Conservation (phyloP, 2,113 vertebrate genomes). For the Brachirus orientalis region DNA sequence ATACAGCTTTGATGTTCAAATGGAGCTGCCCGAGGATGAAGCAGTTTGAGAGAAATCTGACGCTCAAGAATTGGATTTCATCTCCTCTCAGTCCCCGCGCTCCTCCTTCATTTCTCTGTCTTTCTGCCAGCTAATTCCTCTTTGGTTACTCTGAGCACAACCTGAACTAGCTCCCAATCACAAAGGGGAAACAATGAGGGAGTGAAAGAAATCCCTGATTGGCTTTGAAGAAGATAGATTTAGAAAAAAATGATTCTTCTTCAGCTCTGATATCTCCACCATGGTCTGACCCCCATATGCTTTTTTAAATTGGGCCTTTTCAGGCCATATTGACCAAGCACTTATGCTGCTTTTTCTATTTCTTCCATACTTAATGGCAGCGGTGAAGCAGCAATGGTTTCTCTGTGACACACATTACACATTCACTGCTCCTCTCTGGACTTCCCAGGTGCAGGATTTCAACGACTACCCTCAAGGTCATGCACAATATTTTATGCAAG, state of each 20-base stretch:
- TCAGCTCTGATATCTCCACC: slow-evolving; percentile 6
- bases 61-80: slow-evolving; percentile 62
- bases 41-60: slow-evolving; percentile 66
- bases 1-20: slow-evolving; percentile 73
- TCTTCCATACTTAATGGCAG: neutral
- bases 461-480: slow-evolving; percentile 38
- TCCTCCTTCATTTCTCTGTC: slow-evolving; percentile 48
- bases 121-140: slow-evolving; percentile 63
- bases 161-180: slow-evolving; percentile 58
- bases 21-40: slow-evolving; percentile 70
- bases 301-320: slow-evolving; percentile 19
- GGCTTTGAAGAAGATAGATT: slow-evolving; percentile 21
- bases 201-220: slow-evolving; percentile 22
- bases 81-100: slow-evolving; percentile 33
- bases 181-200: slow-evolving; percentile 19
- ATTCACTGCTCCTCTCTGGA: slow-evolving; percentile 9
- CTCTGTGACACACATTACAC: slow-evolving; percentile 2
- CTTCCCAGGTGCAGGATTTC: slow-evolving; percentile 25
- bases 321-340: slow-evolving; percentile 2
- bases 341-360: neutral
- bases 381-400: neutral
- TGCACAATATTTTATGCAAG: slow-evolving; percentile 45
- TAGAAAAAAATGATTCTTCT: slow-evolving; percentile 5
- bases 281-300: slow-evolving; percentile 11
- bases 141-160: slow-evolving; percentile 62